Evolutionary conservation across 2,113 vertebrate species (phyloP), one percentile per base, ranked within the genome.

Genomic region (Coturnix japonica): DNA sequence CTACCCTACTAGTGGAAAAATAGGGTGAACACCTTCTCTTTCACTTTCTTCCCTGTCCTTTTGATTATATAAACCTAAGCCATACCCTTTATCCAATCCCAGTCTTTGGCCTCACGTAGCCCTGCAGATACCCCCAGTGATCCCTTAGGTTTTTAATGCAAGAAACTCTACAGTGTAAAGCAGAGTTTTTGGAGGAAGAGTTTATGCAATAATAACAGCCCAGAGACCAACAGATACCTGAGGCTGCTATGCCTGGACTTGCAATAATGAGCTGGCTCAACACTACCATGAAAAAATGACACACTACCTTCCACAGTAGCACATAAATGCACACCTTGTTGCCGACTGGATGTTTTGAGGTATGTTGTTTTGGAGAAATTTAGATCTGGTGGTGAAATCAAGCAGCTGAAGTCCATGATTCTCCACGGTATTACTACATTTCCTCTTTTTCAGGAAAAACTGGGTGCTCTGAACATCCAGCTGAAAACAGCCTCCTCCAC

Each of bases 361-460:
- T 87, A 92, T 91, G 91, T 87, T 95, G 84, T 87, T 96, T 94
- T 94, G 95, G 91, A 95, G 92, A 67, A 80, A 89, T 80, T 95
- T 91, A 81, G 44, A 76, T 49, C 67, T 82, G 33, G 78, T 85
- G 81, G 85, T 65, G 78, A 84, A 92, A 93, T 89, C 46, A 49
- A 37, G 28, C 41, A 64, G 75, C 23, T 78, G 28, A 71, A 66
- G 81, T 33, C 78, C 41, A 43, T 25, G 17, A 56, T 59, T 75
- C 72, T 61, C 66, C 85, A 61, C 31, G 78, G 44, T 75, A 65
- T 63, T 91, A 81, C 65, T 77, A 30, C 44, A 63, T 87, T 90
- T 79, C 74, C 63, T 18, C 31, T 69, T 96, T 72, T 64, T 88
- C 70, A 73, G 74, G 86, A 93, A 85, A 73, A 95, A 90, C 61